These are phyloP conservation scores for Agrilus planipennis DNA, from an alignment of 1,140 invertebrate species.

Conservation along the genomic window DNA sequence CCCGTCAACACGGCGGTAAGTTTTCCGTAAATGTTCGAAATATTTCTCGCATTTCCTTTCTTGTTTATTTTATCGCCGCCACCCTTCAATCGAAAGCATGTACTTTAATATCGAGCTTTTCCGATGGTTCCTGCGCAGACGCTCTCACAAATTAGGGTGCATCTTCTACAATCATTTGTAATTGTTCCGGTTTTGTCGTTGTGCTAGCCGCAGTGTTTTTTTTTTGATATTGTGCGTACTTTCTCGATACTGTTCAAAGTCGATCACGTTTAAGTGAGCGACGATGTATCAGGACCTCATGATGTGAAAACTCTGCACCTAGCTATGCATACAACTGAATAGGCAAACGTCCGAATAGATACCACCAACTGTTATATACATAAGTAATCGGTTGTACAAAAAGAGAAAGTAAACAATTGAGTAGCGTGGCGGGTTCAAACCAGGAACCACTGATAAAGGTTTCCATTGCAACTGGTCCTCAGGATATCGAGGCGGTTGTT, in stretches of 20 bases:
- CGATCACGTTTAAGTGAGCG: neutral
- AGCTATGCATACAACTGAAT: too few relatives aligned
- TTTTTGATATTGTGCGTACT: too few relatives aligned
- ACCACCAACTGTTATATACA: too few relatives aligned
- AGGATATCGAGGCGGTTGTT: constrained; percentile 34
- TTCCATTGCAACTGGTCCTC: constrained; percentile 31
- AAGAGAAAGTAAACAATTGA: too few relatives aligned
- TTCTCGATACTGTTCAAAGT: neutral
- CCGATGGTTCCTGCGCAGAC: constrained; percentile 4
- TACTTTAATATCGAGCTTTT: neutral
- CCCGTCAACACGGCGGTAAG: constrained; percentile 21
- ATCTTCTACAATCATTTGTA: neutral
- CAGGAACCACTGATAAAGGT: constrained; percentile 33
- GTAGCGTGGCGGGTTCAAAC: constrained; percentile 23
- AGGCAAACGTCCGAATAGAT: too few relatives aligned
- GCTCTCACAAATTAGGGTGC: too few relatives aligned
- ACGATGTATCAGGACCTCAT: neutral
- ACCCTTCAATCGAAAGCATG: constrained; percentile 2
- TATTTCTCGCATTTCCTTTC: constrained; percentile 1
- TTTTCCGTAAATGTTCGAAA: constrained; percentile 9
- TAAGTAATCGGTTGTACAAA: too few relatives aligned
- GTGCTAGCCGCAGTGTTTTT: too few relatives aligned
- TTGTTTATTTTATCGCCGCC: neutral
- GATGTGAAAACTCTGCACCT: neutral
- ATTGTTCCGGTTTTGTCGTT: too few relatives aligned